phyloP scores from a whole-genome alignment of 1,140 invertebrate genomes.

The Sesamia nonagrioides region DNA sequence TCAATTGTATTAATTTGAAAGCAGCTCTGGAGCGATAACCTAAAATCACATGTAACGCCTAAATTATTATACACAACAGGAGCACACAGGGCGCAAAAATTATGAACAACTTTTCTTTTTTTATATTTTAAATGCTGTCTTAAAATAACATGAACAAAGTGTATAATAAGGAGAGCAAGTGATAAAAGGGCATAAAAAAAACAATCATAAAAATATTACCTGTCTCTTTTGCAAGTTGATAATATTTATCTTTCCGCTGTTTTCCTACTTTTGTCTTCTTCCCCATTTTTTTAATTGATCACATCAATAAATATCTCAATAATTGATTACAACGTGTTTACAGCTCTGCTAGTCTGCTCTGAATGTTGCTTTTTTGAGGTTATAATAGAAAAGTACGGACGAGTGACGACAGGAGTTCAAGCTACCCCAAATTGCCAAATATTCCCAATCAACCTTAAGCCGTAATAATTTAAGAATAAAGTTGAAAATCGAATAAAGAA shows the following conservation, averaged over 20 bases:
- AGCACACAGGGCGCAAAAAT: not conserved
- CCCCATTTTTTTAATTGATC: conserved; percentile 93
- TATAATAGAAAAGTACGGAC: too few species aligned
- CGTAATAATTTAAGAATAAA: too few species aligned
- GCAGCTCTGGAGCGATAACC: conserved; percentile 98
- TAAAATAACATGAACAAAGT: too few species aligned
- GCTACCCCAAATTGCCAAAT: too few species aligned
- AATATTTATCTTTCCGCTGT: conserved; percentile 99
- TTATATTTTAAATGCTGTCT: too few species aligned
- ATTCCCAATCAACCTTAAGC: too few species aligned
- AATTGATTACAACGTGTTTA: conserved; percentile 48
- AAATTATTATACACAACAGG: conserved; percentile 13
- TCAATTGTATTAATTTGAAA: conserved; percentile 99
- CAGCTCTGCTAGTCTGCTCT: too few species aligned
- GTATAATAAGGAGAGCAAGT: too few species aligned
- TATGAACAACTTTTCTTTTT: too few species aligned
- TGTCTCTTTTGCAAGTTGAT: conserved; percentile 99
- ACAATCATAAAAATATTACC: conserved; percentile 88
- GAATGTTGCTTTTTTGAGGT: conserved; percentile 24
- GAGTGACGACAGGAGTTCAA: too few species aligned
- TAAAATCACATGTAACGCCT: conserved; percentile 81
- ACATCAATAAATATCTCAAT: conserved; percentile 27
- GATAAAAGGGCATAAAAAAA: too few species aligned
- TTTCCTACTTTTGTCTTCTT: conserved; percentile 99
- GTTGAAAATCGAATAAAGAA: too few species aligned